phyloP scores from a whole-genome alignment of 1,140 invertebrate species.

The Charaxes varanes region DNA sequence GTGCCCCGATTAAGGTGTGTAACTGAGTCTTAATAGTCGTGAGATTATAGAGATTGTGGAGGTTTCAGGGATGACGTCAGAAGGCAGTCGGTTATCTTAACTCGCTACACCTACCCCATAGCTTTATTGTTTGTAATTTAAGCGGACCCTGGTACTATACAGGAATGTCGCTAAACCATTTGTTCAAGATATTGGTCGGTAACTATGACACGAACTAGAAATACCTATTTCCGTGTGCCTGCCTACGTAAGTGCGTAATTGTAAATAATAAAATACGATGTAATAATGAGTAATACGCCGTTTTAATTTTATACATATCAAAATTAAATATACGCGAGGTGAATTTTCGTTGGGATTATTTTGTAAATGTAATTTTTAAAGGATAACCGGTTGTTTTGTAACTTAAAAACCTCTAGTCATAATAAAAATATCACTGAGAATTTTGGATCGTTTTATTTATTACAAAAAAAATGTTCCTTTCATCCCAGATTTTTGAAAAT shows the following conservation, averaged over 20 bases:
- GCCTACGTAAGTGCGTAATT: constrained; percentile 32
- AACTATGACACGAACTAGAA: constrained; percentile 45
- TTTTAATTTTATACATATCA: constrained; percentile 72
- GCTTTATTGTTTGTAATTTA: too few species aligned
- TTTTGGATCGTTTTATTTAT: constrained; percentile 25
- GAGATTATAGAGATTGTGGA: too few species aligned
- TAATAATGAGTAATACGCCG: constrained; percentile 39
- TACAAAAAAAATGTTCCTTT: too few species aligned
- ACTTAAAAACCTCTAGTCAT: constrained; percentile 72
- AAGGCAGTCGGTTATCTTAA: too few species aligned
- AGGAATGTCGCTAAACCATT: too few species aligned
- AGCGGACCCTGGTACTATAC: too few species aligned
- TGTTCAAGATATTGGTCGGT: too few species aligned
- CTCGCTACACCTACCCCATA: too few species aligned
- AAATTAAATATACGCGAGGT: constrained; percentile 48
- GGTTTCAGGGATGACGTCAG: too few species aligned
- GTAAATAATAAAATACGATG: constrained; percentile 25
- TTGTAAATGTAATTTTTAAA: constrained; percentile 57
- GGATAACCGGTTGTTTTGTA: constrained; percentile 64
- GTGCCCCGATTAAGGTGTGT: too few species aligned
- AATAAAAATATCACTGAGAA: constrained; percentile 67
- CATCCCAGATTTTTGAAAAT: too few species aligned
- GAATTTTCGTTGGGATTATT: constrained; percentile 45
- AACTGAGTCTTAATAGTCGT: too few species aligned
- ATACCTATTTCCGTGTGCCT: constrained; percentile 60